A percentile compares a stretch with the other conserved stretches of the same genome.
Conservation (phyloP, 2,113 vertebrate species). For the Miniopterus natalensis region DNA sequence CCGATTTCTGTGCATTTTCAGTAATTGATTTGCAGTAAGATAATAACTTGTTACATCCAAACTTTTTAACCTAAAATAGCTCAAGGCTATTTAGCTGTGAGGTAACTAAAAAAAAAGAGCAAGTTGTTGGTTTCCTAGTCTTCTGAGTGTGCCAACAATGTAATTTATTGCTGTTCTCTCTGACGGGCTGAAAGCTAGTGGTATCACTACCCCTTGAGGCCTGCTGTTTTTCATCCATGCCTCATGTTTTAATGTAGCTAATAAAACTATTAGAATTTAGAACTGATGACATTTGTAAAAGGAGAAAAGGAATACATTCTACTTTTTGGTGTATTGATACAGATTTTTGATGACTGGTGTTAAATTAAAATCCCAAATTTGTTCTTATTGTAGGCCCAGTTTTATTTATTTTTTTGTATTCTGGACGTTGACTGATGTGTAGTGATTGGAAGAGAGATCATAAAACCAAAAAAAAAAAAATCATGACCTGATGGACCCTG, state of each 20-base stretch:
- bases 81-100: not conserved
- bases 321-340: not conserved
- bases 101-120: not conserved
- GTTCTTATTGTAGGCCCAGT: not conserved
- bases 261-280: constrained; percentile 2
- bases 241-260: not conserved
- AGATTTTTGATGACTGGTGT: not conserved
- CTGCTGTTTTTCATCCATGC: not conserved
- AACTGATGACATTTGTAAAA: not conserved
- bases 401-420: not conserved
- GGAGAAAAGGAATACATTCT: constrained; percentile 17
- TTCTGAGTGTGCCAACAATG: not conserved
- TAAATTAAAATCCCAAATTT: constrained; percentile 30
- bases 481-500: not conserved
- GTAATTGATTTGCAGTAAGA: not conserved
- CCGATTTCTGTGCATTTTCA: not conserved
- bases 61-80: not conserved
- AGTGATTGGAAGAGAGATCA: not conserved
- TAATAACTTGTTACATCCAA: not conserved
- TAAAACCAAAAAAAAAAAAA: not conserved
- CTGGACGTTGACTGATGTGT: not conserved
- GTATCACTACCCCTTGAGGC: not conserved
- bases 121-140: not conserved
- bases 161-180: not conserved
- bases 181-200: not conserved